Base-by-base conservation (phyloP, 2,888 invertebrate species). In the Sarcophaga variegata region DNA sequence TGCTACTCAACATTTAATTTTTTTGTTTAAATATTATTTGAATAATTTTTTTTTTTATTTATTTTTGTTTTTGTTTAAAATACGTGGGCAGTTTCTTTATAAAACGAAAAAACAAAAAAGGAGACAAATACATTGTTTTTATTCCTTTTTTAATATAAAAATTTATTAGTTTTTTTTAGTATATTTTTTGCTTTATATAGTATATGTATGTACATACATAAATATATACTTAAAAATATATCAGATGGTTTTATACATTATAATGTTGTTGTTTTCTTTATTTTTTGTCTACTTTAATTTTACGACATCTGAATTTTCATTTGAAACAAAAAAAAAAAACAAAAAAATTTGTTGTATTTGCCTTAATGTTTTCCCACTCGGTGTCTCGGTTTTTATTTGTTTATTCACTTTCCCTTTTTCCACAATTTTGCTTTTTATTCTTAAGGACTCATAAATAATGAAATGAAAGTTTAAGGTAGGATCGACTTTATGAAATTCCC, bases 1-100 rank as follows among this genome's bases (percentile, higher is more conserved):
- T 67, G 47, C 67, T 67, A 27, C 22, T 59, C 22, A 64, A 25
- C 49, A 64, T 37, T 37, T 37, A 8, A 10, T 37, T 8, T 37
- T 37, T 37, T 37, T 37, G 1, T 37, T 37, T 8, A 4, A 10
- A 37, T 37, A 10, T 37, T 37, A 10, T 37, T 37, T 37, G 10
- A 37, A 37, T 37, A 37, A 37, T 37, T 37, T 37, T 37, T 37
- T 37, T 37, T 37, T 37, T 37, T 37, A 37, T 37, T 37, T 8
- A 37, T 37, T 37, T 37, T 37, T 8, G 37, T 37, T 37, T 37
- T 75, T 63, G 63, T 69, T 47, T 47, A 22, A 74, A 59, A 79
- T 59, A 63, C 79, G 83, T 83, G 83, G 83, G 83, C 37, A 4
- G 82, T 22, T n/a, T 66, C 22, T 37, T 8, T n/a, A 64, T 70